Evolutionary conservation across 2,113 vertebrate genomes (phyloP).

Genomic region (Sporophila hypoxantha): DNA sequence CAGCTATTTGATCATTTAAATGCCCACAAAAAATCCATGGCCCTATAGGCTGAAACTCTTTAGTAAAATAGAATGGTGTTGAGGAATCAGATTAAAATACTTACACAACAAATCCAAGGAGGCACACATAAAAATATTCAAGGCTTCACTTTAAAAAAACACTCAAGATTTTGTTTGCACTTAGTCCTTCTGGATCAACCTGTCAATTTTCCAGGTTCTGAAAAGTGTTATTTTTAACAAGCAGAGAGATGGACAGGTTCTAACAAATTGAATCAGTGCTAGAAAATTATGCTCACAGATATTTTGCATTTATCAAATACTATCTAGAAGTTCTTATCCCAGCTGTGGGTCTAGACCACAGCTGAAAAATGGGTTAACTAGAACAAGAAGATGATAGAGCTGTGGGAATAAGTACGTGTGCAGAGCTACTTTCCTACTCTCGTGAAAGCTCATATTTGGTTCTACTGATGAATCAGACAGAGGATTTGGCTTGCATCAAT

Average conservation of each 20-base stretch:
- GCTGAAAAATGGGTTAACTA: not conserved
- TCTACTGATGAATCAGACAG: not conserved
- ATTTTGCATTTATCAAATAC: not conserved
- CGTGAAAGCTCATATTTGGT: not conserved
- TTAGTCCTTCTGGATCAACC: not conserved
- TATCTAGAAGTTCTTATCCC: not conserved
- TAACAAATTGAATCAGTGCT: not conserved
- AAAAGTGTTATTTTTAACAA: not conserved
- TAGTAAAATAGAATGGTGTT: not conserved
- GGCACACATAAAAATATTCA: not conserved
- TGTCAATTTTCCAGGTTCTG: not conserved
- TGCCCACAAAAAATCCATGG: not conserved
- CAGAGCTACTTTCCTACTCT: not conserved
- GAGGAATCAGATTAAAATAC: not conserved
- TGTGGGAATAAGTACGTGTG: not conserved
- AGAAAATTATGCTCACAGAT: not conserved
- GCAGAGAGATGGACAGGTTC: not conserved
- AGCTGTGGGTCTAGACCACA: not conserved
- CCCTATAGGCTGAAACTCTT: not conserved
- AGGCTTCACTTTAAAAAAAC: not conserved
- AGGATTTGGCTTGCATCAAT: not conserved
- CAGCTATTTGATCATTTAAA: not conserved
- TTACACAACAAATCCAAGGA: not conserved
- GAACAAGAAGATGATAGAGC: not conserved
- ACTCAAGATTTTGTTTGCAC: not conserved